Base-by-base conservation (phyloP, 1,140 invertebrate species). In the Neomicropteryx cornuta region DNA sequence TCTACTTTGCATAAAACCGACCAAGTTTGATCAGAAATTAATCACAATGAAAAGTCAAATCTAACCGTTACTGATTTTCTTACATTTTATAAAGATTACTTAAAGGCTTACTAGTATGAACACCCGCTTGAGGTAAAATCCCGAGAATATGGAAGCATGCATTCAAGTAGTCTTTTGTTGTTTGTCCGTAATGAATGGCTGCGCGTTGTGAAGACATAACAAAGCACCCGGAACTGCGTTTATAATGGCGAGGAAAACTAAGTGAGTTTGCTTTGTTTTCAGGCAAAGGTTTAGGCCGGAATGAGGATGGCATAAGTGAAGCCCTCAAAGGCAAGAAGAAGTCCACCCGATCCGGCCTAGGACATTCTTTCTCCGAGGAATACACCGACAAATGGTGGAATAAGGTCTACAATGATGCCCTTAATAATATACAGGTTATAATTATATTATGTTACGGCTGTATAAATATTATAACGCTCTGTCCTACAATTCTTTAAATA, bases 311-410 rank as follows among this genome's bases (percentile, higher is more conserved):
- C 4, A 84, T 87, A 38, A 66, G 68, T 1, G 64, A 78, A 49
- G 72, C 86, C 1, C 47, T 90, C 10, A 87, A 81, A 58, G 76
- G 84, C 3, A 81, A 77, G 53, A 50, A 85, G 3, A 91, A 89
- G 58, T 76, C 83, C 40, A 80, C 88, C 55, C 77, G 70, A 16
- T 53, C 72, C 14, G 87, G 87, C n/a, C 52, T 92, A 31, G 87
- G 87, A 0, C 79, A 83, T 52, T 75, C 84, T 56, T 58, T 70
- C 13, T 71, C 68, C 2, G 66, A 79, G 17, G 77, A 82, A 43
- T 85, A 81, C 49, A 82, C 77, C 16, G 75, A 80, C 37, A 76
- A 84, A 33, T 91, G 87, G 87, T 88, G 87, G 84, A 77, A 83
- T 49, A 70, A 73, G 32, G 62, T 81, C 6, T 88, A 79, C 45